Base-by-base conservation (phyloP, 1,140 invertebrate species). In the Ladona fulva region DNA sequence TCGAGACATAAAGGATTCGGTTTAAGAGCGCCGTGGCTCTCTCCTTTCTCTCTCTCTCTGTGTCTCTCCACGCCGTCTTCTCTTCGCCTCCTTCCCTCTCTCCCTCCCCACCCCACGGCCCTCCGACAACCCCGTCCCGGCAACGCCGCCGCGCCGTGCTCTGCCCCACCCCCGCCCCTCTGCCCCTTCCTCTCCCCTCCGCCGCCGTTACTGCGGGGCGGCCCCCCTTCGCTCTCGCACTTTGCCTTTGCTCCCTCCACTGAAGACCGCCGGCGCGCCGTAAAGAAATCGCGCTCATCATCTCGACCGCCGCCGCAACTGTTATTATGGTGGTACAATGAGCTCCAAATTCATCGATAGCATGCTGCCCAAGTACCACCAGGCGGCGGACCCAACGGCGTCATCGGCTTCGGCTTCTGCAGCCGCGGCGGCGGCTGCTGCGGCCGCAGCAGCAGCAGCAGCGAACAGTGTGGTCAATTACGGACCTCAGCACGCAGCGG, bases 261-360 rank as follows among this genome's bases (percentile, higher is more conserved):
- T 12, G 52, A 66, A 16, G 52, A 66, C 52, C 52, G 52, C 52
- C 52, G 52, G 52, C 52, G 52, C 52, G 52, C 52, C 52, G 52
- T 66, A 66, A 66, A 66, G 52, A 66, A 66, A 66, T 66, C 52
- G 52, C 52, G 52, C 52, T 66, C 52, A 66, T 66, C 52, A 66
- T 66, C 52, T 66, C 52, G 3, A 16, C 52, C 52, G 52, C 52
- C 52, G 52, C 52, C 52, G 52, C 52, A 66, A 66, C 52, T 66
- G 52, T 66, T 66, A 66, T 66, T 66, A 66, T 66, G 52, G 78
- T 81, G 74, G 79, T 80, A 91, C 90, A 89, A 96, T 96, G 94
- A 96, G 92, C 92, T 94, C 92, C 87, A 96, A 97, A 92, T 96
- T 96, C 89, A 95, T 96, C 88, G 94, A 96, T 94, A 95, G 93